These are phyloP conservation scores for Gila orcuttii DNA, from an alignment of 2,113 vertebrate species.

Conservation along the genomic window DNA sequence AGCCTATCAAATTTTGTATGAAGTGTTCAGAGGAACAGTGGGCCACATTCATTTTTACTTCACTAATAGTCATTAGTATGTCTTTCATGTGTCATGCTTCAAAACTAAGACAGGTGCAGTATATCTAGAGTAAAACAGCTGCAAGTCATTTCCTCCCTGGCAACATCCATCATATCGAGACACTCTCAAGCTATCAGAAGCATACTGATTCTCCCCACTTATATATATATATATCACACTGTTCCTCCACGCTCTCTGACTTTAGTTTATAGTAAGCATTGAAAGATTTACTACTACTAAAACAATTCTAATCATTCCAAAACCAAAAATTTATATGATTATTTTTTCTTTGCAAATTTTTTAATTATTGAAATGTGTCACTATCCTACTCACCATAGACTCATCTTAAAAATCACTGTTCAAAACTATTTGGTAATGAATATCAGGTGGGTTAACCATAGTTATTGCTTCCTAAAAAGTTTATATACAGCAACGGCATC, in stretches of 20 bases:
- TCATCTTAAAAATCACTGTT: too few species aligned
- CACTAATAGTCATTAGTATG: slow-evolving; percentile 19
- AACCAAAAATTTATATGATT: not conserved
- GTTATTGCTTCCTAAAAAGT: not conserved
- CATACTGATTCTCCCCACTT: slow-evolving; percentile 4
- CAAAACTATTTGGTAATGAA: too few species aligned
- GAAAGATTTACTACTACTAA: not conserved
- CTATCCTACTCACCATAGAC: not conserved
- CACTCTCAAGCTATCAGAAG: slow-evolving; percentile 4
- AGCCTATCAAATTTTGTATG: not conserved
- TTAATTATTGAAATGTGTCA: not conserved
- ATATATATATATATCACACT: not conserved
- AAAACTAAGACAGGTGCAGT: slow-evolving; percentile 42
- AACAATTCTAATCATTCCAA: not conserved
- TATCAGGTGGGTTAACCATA: not conserved
- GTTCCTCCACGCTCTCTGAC: not conserved
- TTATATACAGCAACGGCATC: not conserved
- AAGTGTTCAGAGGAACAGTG: not conserved
- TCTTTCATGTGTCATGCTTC: slow-evolving; percentile 1
- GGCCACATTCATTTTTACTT: not conserved
- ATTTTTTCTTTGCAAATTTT: not conserved
- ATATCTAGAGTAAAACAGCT: slow-evolving; percentile 28
- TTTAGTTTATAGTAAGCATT: not conserved
- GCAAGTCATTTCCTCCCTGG: slow-evolving; percentile 30
- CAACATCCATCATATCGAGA: slow-evolving; percentile 19